Evolutionary conservation across 2,888 invertebrate species (phyloP), one percentile per base, ranked within the genome.

Genomic region (Digitonthophagus gazella): DNA sequence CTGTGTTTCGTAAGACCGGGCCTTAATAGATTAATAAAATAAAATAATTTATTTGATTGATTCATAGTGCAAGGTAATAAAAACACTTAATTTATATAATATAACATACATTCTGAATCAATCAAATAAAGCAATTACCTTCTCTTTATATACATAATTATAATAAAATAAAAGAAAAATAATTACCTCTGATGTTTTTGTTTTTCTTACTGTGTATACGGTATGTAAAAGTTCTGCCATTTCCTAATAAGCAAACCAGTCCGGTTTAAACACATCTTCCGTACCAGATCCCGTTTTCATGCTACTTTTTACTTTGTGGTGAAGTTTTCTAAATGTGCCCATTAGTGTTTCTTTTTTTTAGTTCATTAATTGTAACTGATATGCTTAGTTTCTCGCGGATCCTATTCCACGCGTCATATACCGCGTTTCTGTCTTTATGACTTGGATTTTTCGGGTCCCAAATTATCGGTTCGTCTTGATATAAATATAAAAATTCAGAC

Each of bases 261-360:
- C n/a, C n/a, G n/a, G n/a, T n/a, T n/a, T n/a, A n/a, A n/a, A n/a
- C n/a, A n/a, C n/a, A n/a, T n/a, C n/a, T n/a, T n/a, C n/a, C n/a
- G n/a, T n/a, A n/a, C n/a, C n/a, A n/a, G n/a, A n/a, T n/a, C n/a
- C n/a, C n/a, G n/a, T n/a, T n/a, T n/a, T n/a, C n/a, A n/a, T n/a
- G n/a, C n/a, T n/a, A n/a, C n/a, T n/a, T n/a, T n/a, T n/a, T n/a
- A n/a, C n/a, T n/a, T n/a, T n/a, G n/a, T n/a, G n/a, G n/a, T n/a
- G n/a, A n/a, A n/a, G 82, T 77, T 81, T 79, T 74, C 85, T 79
- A 74, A 83, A 85, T 2, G 83, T 81, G 2, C 85, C 82, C 85
- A 85, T 85, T 68, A 85, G 72, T 1, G 84, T 84, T 72, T 85
- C 85, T 84, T 85, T 77, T 85, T 76, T 85, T 85, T 18, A 85